Evolutionary conservation across 2,888 invertebrate genomes (phyloP), one percentile per base, ranked within the genome.

Genomic region (Idaea dimidiata): DNA sequence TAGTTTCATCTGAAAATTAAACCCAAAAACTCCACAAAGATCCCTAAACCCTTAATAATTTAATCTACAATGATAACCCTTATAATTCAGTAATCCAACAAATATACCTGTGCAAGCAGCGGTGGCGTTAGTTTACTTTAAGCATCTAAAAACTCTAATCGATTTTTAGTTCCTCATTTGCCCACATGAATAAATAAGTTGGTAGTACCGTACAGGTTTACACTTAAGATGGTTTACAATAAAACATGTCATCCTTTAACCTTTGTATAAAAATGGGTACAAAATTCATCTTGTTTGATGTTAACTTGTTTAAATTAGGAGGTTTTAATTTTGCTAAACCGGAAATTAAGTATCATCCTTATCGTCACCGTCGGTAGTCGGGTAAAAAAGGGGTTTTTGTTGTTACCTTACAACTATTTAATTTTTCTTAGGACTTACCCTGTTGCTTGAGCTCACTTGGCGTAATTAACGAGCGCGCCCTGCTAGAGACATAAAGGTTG

Each of bases 11-110:
- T 43, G 14, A 43, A 43, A 43, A 43, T 43, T 43, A 43, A 43
- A 43, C 43, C 43, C 43, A 43, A 43, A 43, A 43, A 43, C 43
- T 43, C 43, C 43, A 43, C 43, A 43, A 43, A 43, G 43, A 43
- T 43, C 65, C 62, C 18, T 56, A 61, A 66, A 72, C 73, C 73
- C 71, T 77, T 71, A 68, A 72, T 43, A 81, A 77, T 80, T 79
- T 79, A 76, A 79, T 77, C 71, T 71, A 24, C 63, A 60, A 76
- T 72, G 69, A 70, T 60, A 72, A 66, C 72, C 72, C 72, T 77
- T 76, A 74, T 74, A 78, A 80, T 79, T 74, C 70, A 10, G 24
- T 24, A 24, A 24, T 3, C 24, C 24, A 5, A 24, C 24, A 1
- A 24, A 24, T 24, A 3, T 24, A 24, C 24, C 24, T 24, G 24